A percentile compares a stretch with the other conserved stretches of the same genome.
phyloP scores from a whole-genome alignment of 1,140 invertebrate genomes.

The Orussus abietinus region DNA sequence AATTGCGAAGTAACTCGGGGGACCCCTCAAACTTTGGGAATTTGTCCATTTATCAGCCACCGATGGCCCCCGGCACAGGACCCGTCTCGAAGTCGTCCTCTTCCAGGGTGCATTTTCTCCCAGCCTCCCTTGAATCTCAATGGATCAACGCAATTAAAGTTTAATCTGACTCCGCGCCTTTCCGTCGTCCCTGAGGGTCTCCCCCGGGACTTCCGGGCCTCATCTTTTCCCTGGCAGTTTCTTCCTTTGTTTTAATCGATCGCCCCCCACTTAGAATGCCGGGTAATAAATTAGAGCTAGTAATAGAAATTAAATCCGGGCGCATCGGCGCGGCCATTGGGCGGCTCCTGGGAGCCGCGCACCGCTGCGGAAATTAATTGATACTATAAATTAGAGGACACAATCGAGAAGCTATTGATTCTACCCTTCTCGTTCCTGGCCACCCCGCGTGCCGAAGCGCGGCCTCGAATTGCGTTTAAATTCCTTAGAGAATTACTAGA shows the following conservation, averaged over 20 bases:
- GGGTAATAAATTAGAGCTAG: constrained; percentile 41
- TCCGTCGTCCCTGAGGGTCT: constrained; percentile 11
- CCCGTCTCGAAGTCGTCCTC: too few relatives aligned
- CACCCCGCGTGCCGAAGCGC: not conserved
- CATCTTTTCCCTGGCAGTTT: constrained; percentile 20
- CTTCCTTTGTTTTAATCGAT: constrained; percentile 38
- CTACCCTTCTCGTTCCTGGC: constrained; percentile 5
- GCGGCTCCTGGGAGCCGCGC: constrained; percentile 24
- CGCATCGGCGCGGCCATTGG: constrained; percentile 24
- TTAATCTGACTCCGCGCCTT: constrained; percentile 23
- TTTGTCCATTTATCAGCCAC: too few relatives aligned
- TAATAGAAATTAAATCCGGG: constrained; percentile 48
- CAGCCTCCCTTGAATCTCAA: constrained; percentile 11
- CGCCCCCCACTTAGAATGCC: constrained; percentile 33
- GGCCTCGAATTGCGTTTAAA: too few relatives aligned
- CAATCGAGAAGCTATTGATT: constrained; percentile 46
- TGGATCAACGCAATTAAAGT: constrained; percentile 35
- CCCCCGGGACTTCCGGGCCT: constrained; percentile 7
- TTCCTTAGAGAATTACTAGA: too few relatives aligned
- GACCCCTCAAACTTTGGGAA: too few relatives aligned
- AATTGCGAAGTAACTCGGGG: too few relatives aligned
- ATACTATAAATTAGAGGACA: constrained; percentile 52
- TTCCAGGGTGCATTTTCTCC: too few relatives aligned
- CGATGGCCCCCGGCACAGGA: too few relatives aligned
- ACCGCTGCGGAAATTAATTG: constrained; percentile 46